Percentiles rank a stretch among this genome's conserved stretches.
Evolutionary conservation across 2,797 vertebrate genomes (phyloP).

Genomic region (Halcyon leucocephala): DNA sequence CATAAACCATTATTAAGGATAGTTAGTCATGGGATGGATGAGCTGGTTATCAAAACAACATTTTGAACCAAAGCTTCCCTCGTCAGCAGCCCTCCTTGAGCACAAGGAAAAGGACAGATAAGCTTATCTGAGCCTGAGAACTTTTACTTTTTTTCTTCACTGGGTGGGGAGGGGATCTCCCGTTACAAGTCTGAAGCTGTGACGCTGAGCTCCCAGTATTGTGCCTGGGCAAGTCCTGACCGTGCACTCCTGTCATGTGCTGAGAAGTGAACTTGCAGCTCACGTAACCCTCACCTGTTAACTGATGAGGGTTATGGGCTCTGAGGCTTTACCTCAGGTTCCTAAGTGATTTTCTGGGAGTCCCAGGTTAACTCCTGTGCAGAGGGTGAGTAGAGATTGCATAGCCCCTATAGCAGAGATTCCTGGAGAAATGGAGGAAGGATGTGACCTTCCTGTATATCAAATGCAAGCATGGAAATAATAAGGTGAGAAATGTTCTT

Average conservation of each 20-base stretch:
- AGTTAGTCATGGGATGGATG: background rate
- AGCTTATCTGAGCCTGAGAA: background rate
- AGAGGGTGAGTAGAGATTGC: background rate
- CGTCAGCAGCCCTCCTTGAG: background rate
- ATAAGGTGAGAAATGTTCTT: background rate
- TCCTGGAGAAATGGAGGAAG: background rate
- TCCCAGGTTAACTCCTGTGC: background rate
- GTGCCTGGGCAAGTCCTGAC: background rate
- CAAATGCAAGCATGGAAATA: background rate
- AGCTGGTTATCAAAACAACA: background rate
- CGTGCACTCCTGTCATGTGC: rapidly evolving
- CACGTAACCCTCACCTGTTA: background rate
- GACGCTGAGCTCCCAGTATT: background rate
- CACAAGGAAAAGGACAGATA: background rate
- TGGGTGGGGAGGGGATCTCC: constrained; percentile 35
- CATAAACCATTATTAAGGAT: background rate
- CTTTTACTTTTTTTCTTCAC: background rate
- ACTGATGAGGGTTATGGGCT: rapidly evolving
- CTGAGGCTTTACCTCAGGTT: background rate
- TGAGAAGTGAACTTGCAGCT: background rate
- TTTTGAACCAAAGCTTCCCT: background rate
- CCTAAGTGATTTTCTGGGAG: background rate
- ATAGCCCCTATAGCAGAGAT: background rate
- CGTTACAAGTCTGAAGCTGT: background rate
- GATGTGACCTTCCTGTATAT: background rate